phyloP scores from a whole-genome alignment of 2,797 vertebrate species.

The Erethizon dorsatum region DNA sequence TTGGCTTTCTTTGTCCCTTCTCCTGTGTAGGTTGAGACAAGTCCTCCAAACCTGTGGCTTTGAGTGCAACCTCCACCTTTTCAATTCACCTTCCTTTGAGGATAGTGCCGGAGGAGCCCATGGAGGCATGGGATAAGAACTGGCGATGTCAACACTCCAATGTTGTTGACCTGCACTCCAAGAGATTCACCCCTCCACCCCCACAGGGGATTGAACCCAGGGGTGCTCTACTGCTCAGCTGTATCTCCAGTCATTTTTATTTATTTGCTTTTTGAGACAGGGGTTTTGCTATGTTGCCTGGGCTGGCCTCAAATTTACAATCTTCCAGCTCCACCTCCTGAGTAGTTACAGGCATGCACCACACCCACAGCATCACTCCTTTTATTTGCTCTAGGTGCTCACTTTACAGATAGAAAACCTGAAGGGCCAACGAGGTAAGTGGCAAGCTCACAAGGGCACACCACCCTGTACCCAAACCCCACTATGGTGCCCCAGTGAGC shows the following conservation, averaged over 20 bases:
- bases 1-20: background rate
- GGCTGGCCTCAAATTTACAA: background rate
- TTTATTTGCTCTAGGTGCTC: slow-evolving; percentile 56
- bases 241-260: background rate
- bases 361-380: slow-evolving; percentile 12
- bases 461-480: no score
- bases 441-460: background rate
- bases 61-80: background rate
- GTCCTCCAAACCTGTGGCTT: background rate
- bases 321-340: background rate
- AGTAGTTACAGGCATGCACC: background rate
- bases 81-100: slow-evolving; percentile 9
- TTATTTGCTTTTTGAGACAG: background rate
- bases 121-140: background rate
- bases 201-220: background rate
- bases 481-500: background rate
- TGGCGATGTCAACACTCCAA: background rate
- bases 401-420: background rate
- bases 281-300: background rate
- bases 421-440: background rate
- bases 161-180: background rate
- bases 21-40: slow-evolving; percentile 28
- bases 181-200: background rate
- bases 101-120: background rate
- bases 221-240: background rate